phyloP scores from a whole-genome alignment of 2,888 invertebrate species.

The Drosophila kuntzei region DNA sequence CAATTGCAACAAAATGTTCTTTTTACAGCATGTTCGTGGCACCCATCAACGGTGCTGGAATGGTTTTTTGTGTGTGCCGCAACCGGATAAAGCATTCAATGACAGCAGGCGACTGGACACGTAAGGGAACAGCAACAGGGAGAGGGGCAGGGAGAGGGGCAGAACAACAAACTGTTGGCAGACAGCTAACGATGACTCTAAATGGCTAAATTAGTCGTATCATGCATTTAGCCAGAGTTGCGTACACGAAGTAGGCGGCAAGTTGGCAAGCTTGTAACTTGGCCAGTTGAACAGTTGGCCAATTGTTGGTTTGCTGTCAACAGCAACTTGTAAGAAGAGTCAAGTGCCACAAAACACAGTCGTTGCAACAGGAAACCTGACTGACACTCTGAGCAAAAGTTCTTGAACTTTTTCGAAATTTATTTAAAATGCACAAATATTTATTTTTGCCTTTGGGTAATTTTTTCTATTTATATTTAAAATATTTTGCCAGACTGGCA shows the following conservation, averaged over 20 bases:
- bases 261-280: conserved; percentile 9
- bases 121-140: not conserved
- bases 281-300: conserved; percentile 12
- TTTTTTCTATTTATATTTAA: not conserved
- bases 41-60: conserved; percentile 17
- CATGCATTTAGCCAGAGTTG: conserved; percentile 34
- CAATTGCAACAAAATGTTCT: conserved; percentile 35
- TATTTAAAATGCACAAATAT: not conserved
- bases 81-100: conserved; percentile 21
- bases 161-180: conserved; percentile 20
- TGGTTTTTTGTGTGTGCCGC: conserved; percentile 13
- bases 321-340: not conserved
- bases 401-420: not conserved
- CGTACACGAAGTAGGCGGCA: conserved; percentile 16
- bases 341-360: conserved; percentile 11
- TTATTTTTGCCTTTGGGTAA: not conserved
- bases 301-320: conserved; percentile 34
- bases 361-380: not conserved
- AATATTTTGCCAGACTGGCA: conserved; percentile 11
- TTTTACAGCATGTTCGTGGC: conserved; percentile 42
- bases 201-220: conserved; percentile 52
- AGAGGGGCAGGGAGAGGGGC: not conserved
- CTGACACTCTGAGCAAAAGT: not conserved
- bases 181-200: conserved; percentile 29
- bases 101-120: conserved; percentile 22